Base-by-base conservation (phyloP, 92 coral and sea anemone species). In the Porites evermanni region DNA sequence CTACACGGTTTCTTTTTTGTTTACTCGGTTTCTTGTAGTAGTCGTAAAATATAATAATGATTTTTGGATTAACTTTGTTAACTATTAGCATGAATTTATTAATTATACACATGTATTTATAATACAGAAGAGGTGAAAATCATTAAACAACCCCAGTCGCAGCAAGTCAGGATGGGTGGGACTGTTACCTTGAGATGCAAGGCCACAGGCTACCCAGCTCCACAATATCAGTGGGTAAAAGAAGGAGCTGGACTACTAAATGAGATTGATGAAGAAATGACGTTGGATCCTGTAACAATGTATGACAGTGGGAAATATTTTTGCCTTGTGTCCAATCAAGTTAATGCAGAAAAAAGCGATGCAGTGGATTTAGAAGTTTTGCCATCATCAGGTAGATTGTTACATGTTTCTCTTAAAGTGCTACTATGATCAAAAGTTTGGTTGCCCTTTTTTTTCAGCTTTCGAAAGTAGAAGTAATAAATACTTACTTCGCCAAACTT, bases 121-220 rank as follows among this genome's bases (percentile, higher is more conserved):
- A 23, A 23, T 79, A 20, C 80, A 96, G 98, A 91, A 67, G 95
- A 94, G 11, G 94, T 91, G 69, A 78, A 72, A 51, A 96, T 96
- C 82, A 93, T 58, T 10, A 96, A 94, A 69, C 99, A 96, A 59
- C 99, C 99, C 9, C 84, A 77, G 70, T 91, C 97, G 1, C 81
- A 70, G 81, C 91, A 89, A 21, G 89, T 91, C 7, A 91, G 80
- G 64, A 94, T 82, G 64, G 98, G 98, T 6, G 83, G 72, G 16
- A 70, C 59, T 54, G 82, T 91, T 8, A 88, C 83, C 19, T 77
- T 96, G 8, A 79, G 68, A 7, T 91, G 96, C 75, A 90, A 69
- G 51, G 99, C 97, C 20, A 77, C 58, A 77, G 99, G 99, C 9
- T 92, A 84, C 74, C 99, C 99, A 2, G 80, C 93, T 10, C 99